Conservation (phyloP, 2,113 vertebrate species). For the Halichoerus grypus region DNA sequence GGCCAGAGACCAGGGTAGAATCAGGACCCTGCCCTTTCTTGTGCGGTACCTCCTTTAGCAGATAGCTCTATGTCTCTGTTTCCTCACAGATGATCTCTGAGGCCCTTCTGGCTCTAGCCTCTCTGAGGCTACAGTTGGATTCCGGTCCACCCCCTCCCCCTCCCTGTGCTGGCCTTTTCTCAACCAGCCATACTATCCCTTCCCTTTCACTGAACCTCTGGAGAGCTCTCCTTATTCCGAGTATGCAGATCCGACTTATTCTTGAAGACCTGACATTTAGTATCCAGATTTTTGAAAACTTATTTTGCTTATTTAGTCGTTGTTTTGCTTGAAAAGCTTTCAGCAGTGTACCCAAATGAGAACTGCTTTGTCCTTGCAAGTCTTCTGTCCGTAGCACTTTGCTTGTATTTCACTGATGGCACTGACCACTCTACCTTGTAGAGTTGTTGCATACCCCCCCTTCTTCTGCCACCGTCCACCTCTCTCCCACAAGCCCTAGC, state of each 20-base stretch:
- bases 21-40: neutral
- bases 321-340: neutral
- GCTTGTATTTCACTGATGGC: neutral
- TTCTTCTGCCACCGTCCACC: neutral
- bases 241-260: neutral
- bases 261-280: neutral
- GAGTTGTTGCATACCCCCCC: neutral
- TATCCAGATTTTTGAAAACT: no score
- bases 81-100: neutral
- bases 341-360: neutral
- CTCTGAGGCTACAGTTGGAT: slow-evolving; percentile 22
- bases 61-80: neutral
- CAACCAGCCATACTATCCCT: neutral
- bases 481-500: neutral
- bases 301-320: no score
- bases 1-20: neutral
- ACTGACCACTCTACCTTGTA: neutral
- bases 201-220: neutral
- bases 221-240: neutral
- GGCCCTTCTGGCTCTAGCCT: neutral
- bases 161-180: neutral
- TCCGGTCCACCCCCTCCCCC: neutral
- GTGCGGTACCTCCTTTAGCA: neutral
- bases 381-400: neutral
- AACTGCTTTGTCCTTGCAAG: neutral